Conservation (phyloP, 2,888 invertebrate genomes). For the Dasypogon diadema region DNA sequence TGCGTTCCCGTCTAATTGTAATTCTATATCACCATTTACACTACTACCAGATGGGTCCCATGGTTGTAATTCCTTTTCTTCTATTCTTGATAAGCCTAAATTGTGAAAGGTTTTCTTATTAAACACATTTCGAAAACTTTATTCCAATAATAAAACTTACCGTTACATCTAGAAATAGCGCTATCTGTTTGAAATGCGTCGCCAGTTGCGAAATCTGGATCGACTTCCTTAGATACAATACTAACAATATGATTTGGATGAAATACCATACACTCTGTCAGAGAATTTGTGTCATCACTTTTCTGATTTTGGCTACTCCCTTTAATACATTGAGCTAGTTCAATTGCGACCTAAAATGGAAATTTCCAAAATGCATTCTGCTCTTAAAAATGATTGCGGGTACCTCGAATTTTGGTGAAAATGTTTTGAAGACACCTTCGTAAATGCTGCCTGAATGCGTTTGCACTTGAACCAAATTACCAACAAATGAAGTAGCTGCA, state of each 20-base stretch:
- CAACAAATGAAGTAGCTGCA: constrained; percentile 86
- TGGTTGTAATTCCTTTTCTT: constrained; percentile 83
- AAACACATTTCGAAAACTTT: no score
- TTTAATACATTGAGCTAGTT: constrained; percentile 81
- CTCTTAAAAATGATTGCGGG: constrained; percentile 53
- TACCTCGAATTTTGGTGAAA: constrained; percentile 88
- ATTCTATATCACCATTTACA: constrained; percentile 72
- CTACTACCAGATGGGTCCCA: constrained; percentile 80
- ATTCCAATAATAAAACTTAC: constrained; percentile 65
- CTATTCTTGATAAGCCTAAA: constrained; percentile 63
- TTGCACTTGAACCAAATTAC: constrained; percentile 83
- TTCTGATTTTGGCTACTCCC: constrained; percentile 61
- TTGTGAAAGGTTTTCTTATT: not conserved
- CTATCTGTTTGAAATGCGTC: constrained; percentile 91
- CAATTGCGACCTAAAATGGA: constrained; percentile 77
- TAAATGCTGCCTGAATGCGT: constrained; percentile 86
- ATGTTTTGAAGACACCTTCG: constrained; percentile 92
- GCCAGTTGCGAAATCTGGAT: constrained; percentile 88
- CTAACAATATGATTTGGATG: constrained; percentile 86
- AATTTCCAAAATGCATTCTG: constrained; percentile 25
- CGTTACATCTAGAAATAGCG: constrained; percentile 88
- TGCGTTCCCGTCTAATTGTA: constrained; percentile 80
- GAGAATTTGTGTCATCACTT: constrained; percentile 63
- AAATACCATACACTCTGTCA: constrained; percentile 73
- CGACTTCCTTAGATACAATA: constrained; percentile 85